Conservation (phyloP, 2,113 vertebrate species). For the Gadus chalcogrammus region DNA sequence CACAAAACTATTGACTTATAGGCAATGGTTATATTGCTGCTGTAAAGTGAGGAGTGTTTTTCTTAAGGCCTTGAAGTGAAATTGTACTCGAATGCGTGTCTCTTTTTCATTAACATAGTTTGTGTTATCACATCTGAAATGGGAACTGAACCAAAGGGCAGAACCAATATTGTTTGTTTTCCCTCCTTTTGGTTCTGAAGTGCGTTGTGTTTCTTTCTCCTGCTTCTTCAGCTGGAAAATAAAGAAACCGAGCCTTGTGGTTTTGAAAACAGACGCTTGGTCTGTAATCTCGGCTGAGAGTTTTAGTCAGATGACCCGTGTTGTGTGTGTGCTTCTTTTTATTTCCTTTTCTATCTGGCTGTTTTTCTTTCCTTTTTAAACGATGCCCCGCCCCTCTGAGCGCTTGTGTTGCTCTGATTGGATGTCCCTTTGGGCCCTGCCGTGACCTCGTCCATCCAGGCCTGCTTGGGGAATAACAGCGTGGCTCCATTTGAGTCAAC, state of each 20-base stretch:
- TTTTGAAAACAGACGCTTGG: too few relatives aligned
- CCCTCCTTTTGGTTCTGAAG: background rate
- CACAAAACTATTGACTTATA: too few relatives aligned
- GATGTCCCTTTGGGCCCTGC: slow-evolving; percentile 1
- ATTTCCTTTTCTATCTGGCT: background rate
- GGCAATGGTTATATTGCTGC: background rate
- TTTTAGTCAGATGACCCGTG: too few relatives aligned
- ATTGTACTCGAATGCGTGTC: background rate
- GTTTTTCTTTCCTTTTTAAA: background rate
- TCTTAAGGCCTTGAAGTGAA: background rate
- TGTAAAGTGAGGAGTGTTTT: background rate
- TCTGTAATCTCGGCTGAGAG: too few relatives aligned
- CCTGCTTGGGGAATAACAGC: slow-evolving; percentile 4
- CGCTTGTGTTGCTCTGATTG: background rate
- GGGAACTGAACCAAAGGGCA: background rate
- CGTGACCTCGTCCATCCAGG: slow-evolving; percentile 3
- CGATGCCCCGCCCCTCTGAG: background rate
- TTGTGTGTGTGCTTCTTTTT: slow-evolving; percentile 1
- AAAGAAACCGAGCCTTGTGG: background rate
- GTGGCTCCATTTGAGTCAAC: slow-evolving; percentile 5
- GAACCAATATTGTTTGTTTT: background rate
- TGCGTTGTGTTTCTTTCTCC: too few relatives aligned
- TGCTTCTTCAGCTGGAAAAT: background rate
- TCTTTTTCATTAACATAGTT: background rate
- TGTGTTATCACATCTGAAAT: background rate